Percentiles rank a stretch among this genome's conserved stretches.
These are phyloP conservation scores for Amblyteles armatorius DNA, from an alignment of 2,888 invertebrate species.

Conservation along the genomic window DNA sequence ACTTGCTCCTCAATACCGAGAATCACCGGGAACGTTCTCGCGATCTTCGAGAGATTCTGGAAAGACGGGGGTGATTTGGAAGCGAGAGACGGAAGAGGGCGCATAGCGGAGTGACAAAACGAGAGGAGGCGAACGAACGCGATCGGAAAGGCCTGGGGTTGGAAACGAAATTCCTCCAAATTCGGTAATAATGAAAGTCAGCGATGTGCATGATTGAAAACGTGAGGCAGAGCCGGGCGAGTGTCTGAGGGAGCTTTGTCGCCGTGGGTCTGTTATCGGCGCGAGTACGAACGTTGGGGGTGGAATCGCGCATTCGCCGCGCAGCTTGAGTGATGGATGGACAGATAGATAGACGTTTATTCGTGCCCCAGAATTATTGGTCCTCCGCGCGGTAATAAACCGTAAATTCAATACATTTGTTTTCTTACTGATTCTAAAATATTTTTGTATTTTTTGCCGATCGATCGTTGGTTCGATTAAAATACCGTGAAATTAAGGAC, in stretches of 20 bases:
- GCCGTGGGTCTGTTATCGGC: constrained; percentile 7
- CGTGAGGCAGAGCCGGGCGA: constrained; percentile 73
- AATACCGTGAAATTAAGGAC: no score
- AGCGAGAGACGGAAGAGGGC: constrained; percentile 10
- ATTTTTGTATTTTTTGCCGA: no score
- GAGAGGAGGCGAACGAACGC: constrained; percentile 12
- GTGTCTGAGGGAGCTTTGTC: constrained; percentile 70
- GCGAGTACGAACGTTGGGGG: background rate
- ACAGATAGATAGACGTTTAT: no score
- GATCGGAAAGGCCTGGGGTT: constrained; percentile 39
- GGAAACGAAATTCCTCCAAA: constrained; percentile 75
- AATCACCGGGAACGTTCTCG: constrained; percentile 59
- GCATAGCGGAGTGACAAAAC: constrained; percentile 21
- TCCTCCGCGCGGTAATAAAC: background rate
- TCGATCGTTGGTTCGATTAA: no score
- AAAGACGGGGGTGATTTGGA: constrained; percentile 31
- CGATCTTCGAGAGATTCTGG: constrained; percentile 54
- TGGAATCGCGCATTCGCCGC: background rate
- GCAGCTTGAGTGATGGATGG: no score
- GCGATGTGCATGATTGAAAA: constrained; percentile 82
- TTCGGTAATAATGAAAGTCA: constrained; percentile 82
- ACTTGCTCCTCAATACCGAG: constrained; percentile 38
- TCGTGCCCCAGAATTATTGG: no score
- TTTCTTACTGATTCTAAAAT: no score
- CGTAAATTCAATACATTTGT: background rate